These are phyloP conservation scores for Chaitophorus viminalis DNA, from an alignment of 2,888 invertebrate genomes.

Conservation along the genomic window DNA sequence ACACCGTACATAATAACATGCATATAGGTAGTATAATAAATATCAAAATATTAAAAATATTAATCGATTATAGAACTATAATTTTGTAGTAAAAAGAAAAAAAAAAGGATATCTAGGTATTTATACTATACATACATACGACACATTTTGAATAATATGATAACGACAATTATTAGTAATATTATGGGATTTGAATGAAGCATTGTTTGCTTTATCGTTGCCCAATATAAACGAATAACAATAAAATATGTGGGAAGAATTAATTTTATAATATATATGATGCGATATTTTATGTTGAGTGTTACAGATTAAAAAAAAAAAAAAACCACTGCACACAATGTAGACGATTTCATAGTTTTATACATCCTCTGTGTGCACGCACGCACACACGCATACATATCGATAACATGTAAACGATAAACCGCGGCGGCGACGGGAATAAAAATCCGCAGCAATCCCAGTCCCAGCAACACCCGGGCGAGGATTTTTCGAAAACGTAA, in stretches of 20 bases:
- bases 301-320: slow-evolving; percentile 17
- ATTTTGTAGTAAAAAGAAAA: not conserved
- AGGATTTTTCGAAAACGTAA: too few relatives aligned
- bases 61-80: slow-evolving; percentile 1
- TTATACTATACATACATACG: not conserved
- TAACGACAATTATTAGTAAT: not conserved
- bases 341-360: slow-evolving; percentile 25
- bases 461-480: too few relatives aligned
- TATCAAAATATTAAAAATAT: too few relatives aligned
- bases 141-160: not conserved
- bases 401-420: not conserved
- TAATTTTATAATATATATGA: not conserved
- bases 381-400: not conserved
- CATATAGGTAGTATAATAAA: too few relatives aligned
- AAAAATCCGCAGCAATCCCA: too few relatives aligned
- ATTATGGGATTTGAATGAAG: not conserved
- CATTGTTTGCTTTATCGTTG: slow-evolving; percentile 28
- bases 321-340: not conserved
- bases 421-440: too few relatives aligned
- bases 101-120: not conserved
- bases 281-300: too few relatives aligned
- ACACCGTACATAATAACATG: not conserved
- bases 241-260: slow-evolving; percentile 40
- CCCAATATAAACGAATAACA: slow-evolving; percentile 2
- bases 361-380: not conserved